These are phyloP conservation scores for Apodemus sylvaticus DNA, from an alignment of 2,113 vertebrate genomes.

Conservation along the genomic window DNA sequence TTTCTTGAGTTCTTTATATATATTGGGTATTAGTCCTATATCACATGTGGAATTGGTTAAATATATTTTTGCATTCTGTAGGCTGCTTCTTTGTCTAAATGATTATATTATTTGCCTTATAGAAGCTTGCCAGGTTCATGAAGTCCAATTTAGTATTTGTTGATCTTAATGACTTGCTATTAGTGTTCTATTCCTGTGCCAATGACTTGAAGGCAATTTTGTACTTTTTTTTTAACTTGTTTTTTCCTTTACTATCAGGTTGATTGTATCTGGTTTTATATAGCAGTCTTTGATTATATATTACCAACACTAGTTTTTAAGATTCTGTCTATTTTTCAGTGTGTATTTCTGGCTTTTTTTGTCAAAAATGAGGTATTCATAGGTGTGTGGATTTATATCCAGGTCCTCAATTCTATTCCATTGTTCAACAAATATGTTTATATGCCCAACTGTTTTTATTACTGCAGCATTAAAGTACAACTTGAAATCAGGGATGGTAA, in stretches of 20 bases:
- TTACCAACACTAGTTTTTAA: neutral
- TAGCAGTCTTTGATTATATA: neutral
- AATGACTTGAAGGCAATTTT: neutral
- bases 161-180: too few species aligned
- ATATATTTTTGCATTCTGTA: neutral
- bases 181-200: too few species aligned
- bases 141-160: too few species aligned
- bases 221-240: neutral
- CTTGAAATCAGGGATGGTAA: neutral
- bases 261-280: neutral
- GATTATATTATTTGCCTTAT: neutral
- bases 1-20: neutral
- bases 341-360: neutral
- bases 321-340: neutral
- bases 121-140: neutral
- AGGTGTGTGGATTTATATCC: neutral
- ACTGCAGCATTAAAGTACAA: neutral
- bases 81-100: neutral
- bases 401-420: neutral
- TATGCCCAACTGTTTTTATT: neutral
- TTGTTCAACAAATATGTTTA: neutral
- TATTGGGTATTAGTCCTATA: neutral
- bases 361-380: neutral
- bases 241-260: neutral
- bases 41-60: neutral